Evolutionary conservation across 1,140 invertebrate species (phyloP), one percentile per base, ranked within the genome.

Genomic region (Oreohelix idahoensis): DNA sequence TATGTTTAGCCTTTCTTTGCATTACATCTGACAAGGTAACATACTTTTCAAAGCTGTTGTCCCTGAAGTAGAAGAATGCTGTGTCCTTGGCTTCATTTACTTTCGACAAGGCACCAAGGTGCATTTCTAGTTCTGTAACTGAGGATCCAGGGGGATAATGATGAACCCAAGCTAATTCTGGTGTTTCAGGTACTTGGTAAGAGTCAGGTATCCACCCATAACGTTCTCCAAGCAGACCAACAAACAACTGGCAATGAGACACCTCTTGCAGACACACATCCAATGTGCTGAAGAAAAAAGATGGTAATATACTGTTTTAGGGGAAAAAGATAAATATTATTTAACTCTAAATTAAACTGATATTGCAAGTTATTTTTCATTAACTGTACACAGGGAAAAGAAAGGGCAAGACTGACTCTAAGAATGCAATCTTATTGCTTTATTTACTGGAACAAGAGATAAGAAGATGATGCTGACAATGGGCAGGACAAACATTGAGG

Each of bases 101-200:
- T 38, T 90, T 45, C 49, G 83, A 82, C 45, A 93, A 73, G 17
- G 92, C 92, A 42, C 85, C 92, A 45, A 85, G 82, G 77, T 93
- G 86, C 88, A 93, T 93, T 87, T 94, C 93, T 58, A 94, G 84
- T 83, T 93, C 93, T 58, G 93, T 94, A n/a, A 93, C 88, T 17
- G 93, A 93, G 35, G 91, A 86, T n/a, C 91, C 92, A 38, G 74
- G 15, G 11, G 91, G 89, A 79, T 92, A 91, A 10, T 89, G 85
- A 49, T 83, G 87, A 8, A 93, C 83, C 92, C 93, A 94, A 39
- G 93, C 89, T 85, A 92, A 91, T 70, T 92, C 86, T 0, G 87
- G 77, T 29, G 86, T 85, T 83, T 91, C 89, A 66, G 90, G 90
- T 11, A 93, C 85, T 38, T 83, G 74, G 36, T 90, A 89, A 15